Base-by-base conservation (phyloP, 2,113 vertebrate genomes). In the Macroglossus sobrinus region DNA sequence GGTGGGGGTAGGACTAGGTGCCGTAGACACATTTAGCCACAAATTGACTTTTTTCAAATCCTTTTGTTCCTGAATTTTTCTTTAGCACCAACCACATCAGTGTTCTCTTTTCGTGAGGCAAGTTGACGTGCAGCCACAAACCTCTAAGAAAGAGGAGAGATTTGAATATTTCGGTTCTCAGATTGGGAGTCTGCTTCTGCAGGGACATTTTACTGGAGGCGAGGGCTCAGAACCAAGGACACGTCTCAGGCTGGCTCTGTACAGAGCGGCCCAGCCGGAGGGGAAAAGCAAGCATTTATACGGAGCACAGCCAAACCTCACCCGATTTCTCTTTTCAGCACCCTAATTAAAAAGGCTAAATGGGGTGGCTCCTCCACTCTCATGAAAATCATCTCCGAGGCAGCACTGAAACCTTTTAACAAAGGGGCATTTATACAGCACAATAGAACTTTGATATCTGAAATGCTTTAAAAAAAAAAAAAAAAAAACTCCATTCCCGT, bases 321-420 rank as follows among this genome's bases (percentile, higher is more conserved):
- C 35, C 91, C 84, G 18, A 26, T 40, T 95, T 84, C 94, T 88
- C 40, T 91, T 75, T 57, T 57, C 84, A 8, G 95, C 47, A 97
- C 68, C 74, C 79, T 97, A 28, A 87, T 89, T 45, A n/a, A 55
- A 69, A 68, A 76, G 91, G 84, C 22, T 76, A 69, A 68, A 86
- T 9, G 94, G 66, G 30, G 90, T n/a, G 28, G 79, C 43, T 26
- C 38, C 26, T 13, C 81, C 30, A 47, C 63, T 2, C 75, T 94
- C 95, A 76, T 38, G 95, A 94, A 91, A 96, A 92, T 47, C n/a
- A 80, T 94, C 93, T 40, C 91, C 15, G 38, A 0, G 16, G 81
- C 61, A 45, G n/a, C 81, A 45, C 91, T 45, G 94, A 10, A 88
- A 84, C 95, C 89, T 93, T 96, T 95, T 57, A 91, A 97, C 96